Evolutionary conservation across 1,140 invertebrate species (phyloP), one percentile per base, ranked within the genome.

Genomic region (Zophobas atratus): DNA sequence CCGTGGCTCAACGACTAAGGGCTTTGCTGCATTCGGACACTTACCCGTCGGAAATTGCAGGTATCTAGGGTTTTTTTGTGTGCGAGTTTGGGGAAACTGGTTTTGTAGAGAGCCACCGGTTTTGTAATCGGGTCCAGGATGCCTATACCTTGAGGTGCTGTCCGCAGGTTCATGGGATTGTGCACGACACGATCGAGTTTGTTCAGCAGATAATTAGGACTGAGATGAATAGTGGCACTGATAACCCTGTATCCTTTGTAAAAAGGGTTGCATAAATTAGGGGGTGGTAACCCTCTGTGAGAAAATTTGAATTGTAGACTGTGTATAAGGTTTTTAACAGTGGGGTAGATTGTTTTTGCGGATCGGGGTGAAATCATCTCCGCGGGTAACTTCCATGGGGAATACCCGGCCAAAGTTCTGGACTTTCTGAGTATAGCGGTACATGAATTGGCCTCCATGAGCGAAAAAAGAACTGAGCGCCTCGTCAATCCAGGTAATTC

Each of bases 401-500:
- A 94, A 87, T 94, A 94, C 85, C 93, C 93, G 20, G 93, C 93
- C 34, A 94, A 94, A 86, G 92, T 89, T 8, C 85, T 93, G 38
- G 93, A 94, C 84, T 94, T 92, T 84, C 85, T 94, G 75, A 93
- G 93, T 1, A 94, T 94, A 79, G 93, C 85, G n/a, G 88, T 94
- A 1, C 92, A 93, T 81, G 93, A 94, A 85, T 82, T 94, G 77
- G 92, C 92, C 48, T 91, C 90, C 79, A 94, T 94, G 89, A 93
- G 92, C 84, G 93, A 94, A 85, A 84, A 93, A 75, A 82, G 93
- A 76, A 91, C 91, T 56, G 93, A 94, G 85, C 82, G 93, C 81
- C 86, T 94, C 1, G 91, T 94, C 0, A 94, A 94, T 86, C 92
- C 92, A 80, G 89, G 92, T 91, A 84, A 86, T 38, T 6, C 0